These are phyloP conservation scores for Polietes domitor DNA, from an alignment of 2,888 invertebrate species.

Conservation along the genomic window DNA sequence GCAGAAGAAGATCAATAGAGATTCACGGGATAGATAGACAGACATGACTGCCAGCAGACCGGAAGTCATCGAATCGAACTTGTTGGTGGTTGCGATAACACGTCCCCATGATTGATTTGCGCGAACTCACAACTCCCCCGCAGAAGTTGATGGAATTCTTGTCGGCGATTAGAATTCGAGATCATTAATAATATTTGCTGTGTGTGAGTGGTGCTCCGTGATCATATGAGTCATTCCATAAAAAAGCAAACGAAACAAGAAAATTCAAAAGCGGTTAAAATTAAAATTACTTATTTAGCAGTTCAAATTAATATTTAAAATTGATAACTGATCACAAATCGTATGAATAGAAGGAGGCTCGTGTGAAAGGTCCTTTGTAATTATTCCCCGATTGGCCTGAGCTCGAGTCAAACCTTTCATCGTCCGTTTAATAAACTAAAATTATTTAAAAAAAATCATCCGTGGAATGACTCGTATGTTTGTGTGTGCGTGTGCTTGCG, in stretches of 20 bases:
- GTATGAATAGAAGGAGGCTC: no score
- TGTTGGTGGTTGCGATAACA: background rate
- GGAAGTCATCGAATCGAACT: background rate
- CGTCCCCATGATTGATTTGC: background rate
- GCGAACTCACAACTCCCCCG: constrained; percentile 3
- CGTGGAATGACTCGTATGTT: background rate
- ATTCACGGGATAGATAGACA: background rate
- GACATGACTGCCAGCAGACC: background rate
- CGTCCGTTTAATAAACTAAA: no score
- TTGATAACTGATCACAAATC: no score
- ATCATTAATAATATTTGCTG: background rate
- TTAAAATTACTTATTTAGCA: no score
- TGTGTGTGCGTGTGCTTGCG: background rate
- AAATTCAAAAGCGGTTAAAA: no score
- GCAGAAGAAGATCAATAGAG: constrained; percentile 50
- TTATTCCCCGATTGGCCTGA: no score
- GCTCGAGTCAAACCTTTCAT: no score
- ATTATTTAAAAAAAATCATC: no score
- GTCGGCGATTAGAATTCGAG: background rate
- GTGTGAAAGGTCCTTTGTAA: no score
- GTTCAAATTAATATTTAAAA: no score
- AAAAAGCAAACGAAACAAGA: background rate
- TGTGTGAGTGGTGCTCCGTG: background rate
- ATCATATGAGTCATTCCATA: background rate
- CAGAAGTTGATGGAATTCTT: constrained; percentile 11